A percentile compares a stretch with the other conserved stretches of the same genome.
These are phyloP conservation scores for Heliconius ethilla DNA, from an alignment of 2,888 invertebrate genomes.

Conservation along the genomic window DNA sequence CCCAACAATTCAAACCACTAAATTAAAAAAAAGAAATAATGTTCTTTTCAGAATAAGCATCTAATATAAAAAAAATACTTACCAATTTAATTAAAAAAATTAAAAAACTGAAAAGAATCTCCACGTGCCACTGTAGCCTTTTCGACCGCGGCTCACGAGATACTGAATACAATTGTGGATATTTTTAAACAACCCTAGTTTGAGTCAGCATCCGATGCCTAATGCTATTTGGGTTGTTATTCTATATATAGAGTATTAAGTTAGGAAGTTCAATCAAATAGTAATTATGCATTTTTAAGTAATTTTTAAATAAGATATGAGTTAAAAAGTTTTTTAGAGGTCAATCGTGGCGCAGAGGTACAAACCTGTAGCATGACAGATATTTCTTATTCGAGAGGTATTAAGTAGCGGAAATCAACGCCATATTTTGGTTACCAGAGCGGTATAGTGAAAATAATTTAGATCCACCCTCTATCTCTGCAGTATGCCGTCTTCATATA, in stretches of 20 bases:
- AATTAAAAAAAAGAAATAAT: neutral
- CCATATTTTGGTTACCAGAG: too few species aligned
- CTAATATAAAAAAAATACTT: neutral
- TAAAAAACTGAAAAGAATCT: neutral
- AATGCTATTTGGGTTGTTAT: constrained; percentile 39
- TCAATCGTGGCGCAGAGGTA: too few species aligned
- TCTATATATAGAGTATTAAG: constrained; percentile 21
- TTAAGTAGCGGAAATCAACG: too few species aligned
- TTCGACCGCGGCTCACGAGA: constrained; percentile 49
- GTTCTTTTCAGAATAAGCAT: neutral
- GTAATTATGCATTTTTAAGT: neutral
- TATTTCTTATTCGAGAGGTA: too few species aligned
- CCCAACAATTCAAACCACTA: neutral
- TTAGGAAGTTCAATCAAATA: constrained; percentile 16
- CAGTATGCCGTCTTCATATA: too few species aligned
- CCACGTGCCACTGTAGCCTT: constrained; percentile 35
- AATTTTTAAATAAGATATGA: neutral
- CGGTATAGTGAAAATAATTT: too few species aligned
- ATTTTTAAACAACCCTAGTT: constrained; percentile 71
- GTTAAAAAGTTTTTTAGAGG: neutral
- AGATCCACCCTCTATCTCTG: too few species aligned
- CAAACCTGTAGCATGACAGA: too few species aligned
- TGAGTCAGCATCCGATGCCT: constrained; percentile 45
- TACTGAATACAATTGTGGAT: constrained; percentile 56
- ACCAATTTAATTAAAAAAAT: neutral